phyloP scores from a whole-genome alignment of 1,140 invertebrate species.

The Apis florea region DNA sequence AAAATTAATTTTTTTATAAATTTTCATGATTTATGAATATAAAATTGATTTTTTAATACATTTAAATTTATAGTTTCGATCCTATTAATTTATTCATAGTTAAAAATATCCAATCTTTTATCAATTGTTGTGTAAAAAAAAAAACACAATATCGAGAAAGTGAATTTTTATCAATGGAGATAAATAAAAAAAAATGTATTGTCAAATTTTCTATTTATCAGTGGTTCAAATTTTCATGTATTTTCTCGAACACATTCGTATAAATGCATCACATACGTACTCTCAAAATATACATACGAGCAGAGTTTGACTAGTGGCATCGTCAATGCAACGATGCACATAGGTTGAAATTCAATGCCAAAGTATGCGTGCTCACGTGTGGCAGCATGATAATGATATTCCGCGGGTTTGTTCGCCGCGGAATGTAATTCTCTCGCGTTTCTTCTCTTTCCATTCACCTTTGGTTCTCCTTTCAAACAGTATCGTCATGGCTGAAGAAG shows the following conservation, averaged over 20 bases:
- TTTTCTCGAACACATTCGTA: slow-evolving; percentile 10
- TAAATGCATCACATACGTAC: slow-evolving; percentile 50
- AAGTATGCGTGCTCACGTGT: slow-evolving; percentile 44
- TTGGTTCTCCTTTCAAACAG: not conserved
- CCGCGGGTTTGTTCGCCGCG: slow-evolving; percentile 42
- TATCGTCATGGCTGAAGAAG: not conserved
- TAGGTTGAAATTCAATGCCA: slow-evolving; percentile 59
- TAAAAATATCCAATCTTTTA: no score
- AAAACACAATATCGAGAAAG: no score
- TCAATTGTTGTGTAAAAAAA: no score
- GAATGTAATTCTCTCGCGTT: not conserved
- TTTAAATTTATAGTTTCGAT: no score
- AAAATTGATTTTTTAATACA: no score
- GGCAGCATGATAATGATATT: slow-evolving; percentile 57
- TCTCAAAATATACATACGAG: slow-evolving; percentile 45
- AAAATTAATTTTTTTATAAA: no score
- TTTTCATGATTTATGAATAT: no score
- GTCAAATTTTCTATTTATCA: slow-evolving; percentile 10
- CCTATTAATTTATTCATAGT: no score
- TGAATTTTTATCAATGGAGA: no score
- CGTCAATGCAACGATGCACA: slow-evolving; percentile 39
- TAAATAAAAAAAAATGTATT: no score
- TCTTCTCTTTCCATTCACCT: not conserved
- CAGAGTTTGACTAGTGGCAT: slow-evolving; percentile 37
- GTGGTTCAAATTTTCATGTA: not conserved